Conservation (phyloP, 1,140 invertebrate genomes). For the Cherax destructor region DNA sequence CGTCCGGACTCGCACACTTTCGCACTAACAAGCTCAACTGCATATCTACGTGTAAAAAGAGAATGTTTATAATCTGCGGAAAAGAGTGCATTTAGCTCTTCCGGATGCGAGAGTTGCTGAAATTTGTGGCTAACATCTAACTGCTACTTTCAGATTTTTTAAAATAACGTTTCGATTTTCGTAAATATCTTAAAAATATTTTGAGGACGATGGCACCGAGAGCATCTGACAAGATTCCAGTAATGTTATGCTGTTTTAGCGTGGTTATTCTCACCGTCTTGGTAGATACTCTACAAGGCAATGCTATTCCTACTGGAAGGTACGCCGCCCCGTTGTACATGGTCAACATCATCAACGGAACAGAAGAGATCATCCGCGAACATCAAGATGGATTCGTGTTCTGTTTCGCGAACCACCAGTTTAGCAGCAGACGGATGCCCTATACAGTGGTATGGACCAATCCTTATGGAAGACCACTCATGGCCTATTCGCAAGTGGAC, state of each 20-base stretch:
- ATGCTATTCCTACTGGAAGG: neutral
- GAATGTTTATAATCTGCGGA: no score
- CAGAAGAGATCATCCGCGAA: slow-evolving; percentile 14
- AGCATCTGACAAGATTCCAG: neutral
- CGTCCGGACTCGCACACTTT: no score
- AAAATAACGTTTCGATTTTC: no score
- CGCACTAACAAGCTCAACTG: no score
- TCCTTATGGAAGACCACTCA: slow-evolving; percentile 20
- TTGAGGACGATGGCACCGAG: neutral
- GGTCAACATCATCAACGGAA: slow-evolving; percentile 43
- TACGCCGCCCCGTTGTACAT: neutral
- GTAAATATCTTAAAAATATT: neutral
- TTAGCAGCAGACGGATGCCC: neutral
- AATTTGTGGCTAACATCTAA: no score
- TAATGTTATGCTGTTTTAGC: neutral
- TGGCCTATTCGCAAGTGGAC: neutral
- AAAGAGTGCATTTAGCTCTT: no score
- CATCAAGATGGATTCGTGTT: slow-evolving; percentile 34
- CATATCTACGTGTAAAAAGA: no score
- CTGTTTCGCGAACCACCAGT: slow-evolving; percentile 14
- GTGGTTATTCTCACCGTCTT: neutral
- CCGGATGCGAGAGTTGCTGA: no score
- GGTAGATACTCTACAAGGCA: neutral
- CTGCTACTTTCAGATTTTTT: no score
- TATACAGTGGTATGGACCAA: slow-evolving; percentile 31